Percentiles rank a stretch among this genome's conserved stretches.
Evolutionary conservation across 1,140 invertebrate species (phyloP).

Genomic region (Thrips palmi): DNA sequence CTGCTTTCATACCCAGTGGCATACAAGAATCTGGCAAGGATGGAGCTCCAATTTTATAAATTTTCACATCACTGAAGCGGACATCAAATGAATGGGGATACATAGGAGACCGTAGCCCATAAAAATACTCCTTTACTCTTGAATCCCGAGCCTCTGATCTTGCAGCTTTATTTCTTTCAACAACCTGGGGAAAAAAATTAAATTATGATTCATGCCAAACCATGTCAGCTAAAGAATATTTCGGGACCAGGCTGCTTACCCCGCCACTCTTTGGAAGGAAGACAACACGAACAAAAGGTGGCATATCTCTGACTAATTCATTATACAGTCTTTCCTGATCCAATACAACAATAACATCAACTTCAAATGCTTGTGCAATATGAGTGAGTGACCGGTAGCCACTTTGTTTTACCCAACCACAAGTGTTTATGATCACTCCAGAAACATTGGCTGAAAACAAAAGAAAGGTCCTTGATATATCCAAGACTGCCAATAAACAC

Average conservation of each 20-base stretch:
- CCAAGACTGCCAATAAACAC: not conserved
- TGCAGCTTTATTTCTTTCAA: slow-evolving; percentile 55
- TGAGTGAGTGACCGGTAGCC: slow-evolving; percentile 71
- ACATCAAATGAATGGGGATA: slow-evolving; percentile 88
- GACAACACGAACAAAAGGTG: slow-evolving; percentile 80
- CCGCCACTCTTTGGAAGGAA: slow-evolving; percentile 93
- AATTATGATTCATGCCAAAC: not conserved
- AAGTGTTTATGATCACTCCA: slow-evolving; percentile 96
- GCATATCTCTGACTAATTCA: slow-evolving; percentile 84
- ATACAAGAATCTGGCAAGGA: slow-evolving; percentile 83
- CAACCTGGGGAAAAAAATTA: slow-evolving; percentile 38
- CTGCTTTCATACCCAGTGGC: slow-evolving; percentile 85
- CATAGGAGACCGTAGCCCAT: slow-evolving; percentile 61
- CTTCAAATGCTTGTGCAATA: slow-evolving; percentile 83
- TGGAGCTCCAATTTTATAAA: slow-evolving; percentile 90
- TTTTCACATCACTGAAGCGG: slow-evolving; percentile 66
- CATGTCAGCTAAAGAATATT: slow-evolving; percentile 1
- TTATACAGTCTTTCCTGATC: slow-evolving; percentile 94
- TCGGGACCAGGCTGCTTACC: slow-evolving; percentile 31
- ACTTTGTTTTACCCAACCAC: slow-evolving; percentile 86
- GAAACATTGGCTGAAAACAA: slow-evolving; percentile 52
- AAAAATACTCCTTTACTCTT: slow-evolving; percentile 86
- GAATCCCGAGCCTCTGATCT: slow-evolving; percentile 59
- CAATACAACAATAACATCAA: slow-evolving; percentile 86
- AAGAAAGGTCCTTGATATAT: slow-evolving; percentile 10